phyloP scores from a whole-genome alignment of 2,888 invertebrate genomes.

The Geotrupes spiniger region DNA sequence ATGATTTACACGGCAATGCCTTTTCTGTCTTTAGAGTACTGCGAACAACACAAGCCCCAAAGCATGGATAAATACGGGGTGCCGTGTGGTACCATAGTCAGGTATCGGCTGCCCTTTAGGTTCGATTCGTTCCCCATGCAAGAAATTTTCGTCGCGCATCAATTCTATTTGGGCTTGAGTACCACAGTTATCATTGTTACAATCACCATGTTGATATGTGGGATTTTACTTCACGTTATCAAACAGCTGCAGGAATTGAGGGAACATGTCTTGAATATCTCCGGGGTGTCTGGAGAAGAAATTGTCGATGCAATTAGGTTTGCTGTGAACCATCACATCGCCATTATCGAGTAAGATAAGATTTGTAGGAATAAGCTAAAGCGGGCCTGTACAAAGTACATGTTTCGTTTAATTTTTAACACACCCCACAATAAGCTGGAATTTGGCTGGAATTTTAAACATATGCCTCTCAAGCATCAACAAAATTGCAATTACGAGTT shows the following conservation, averaged over 20 bases:
- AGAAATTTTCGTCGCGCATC: constrained; percentile 31
- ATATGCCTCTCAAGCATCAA: no score
- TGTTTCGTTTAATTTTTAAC: no score
- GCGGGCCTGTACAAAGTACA: no score
- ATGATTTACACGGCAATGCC: constrained; percentile 33
- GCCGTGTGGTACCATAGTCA: constrained; percentile 31
- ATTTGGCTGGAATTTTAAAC: no score
- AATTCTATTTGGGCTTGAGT: constrained; percentile 33
- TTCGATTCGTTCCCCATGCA: constrained; percentile 32
- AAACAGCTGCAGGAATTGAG: constrained; percentile 32
- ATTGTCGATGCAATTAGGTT: constrained; percentile 13
- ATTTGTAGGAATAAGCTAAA: no score
- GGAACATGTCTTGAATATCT: constrained; percentile 10
- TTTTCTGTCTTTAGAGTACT: constrained; percentile 27
- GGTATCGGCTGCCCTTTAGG: constrained; percentile 30
- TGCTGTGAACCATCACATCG: constrained; percentile 31
- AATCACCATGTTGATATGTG: constrained; percentile 33
- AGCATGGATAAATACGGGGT: constrained; percentile 31
- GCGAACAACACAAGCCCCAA: constrained; percentile 22
- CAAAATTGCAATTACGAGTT: no score
- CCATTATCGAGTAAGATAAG: constrained; percentile 34
- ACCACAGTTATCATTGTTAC: constrained; percentile 33
- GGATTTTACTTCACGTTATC: constrained; percentile 33
- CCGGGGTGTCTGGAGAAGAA: not conserved
- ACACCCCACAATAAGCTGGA: no score